Evolutionary conservation across 2,888 invertebrate genomes (phyloP), one percentile per base, ranked within the genome.

Genomic region (Himalopsyche tibetana): DNA sequence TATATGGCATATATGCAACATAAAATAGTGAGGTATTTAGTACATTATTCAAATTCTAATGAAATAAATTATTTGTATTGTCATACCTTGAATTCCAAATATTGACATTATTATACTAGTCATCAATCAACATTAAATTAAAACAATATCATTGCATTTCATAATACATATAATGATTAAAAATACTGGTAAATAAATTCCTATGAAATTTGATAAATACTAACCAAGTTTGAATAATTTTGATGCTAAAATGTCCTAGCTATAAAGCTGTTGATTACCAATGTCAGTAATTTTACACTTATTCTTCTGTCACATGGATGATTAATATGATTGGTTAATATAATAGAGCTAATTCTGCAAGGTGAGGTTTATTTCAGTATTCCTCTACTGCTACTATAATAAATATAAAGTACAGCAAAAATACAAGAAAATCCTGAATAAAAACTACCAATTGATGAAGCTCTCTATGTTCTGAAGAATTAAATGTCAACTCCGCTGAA

Each of bases 1-100:
- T 74, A 38, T 74, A 51, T 15, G 51, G 51, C 51, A 51, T 15
- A 51, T 51, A 69, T 69, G 69, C 36, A 36, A 69, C 36, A 69
- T 74, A 74, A 74, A 74, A 74, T 74, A 74, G 74, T 74, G 74
- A 74, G 74, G 38, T 74, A 74, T 74, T 38, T 4, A 74, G 74
- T 28, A 74, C 36, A 38, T 36, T 74, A 74, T 74, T 74, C 74
- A 74, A 36, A 74, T 74, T 38, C 11, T 74, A 38, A 74, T 74
- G 5, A 74, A 36, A 74, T 74, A 74, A 74, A 74, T 51, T 3
- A 15, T 15, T 38, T 38, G 9, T 74, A 38, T 74, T 38, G 74
- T 12, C 74, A 36, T 74, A 74, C 9, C 36, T 74, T 28, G 4
- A 28, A 74, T 74, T 74, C 51, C 51, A 51, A 74, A 74, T 74